Base-by-base conservation (phyloP, 2,888 invertebrate genomes). In the Idaea aversata region DNA sequence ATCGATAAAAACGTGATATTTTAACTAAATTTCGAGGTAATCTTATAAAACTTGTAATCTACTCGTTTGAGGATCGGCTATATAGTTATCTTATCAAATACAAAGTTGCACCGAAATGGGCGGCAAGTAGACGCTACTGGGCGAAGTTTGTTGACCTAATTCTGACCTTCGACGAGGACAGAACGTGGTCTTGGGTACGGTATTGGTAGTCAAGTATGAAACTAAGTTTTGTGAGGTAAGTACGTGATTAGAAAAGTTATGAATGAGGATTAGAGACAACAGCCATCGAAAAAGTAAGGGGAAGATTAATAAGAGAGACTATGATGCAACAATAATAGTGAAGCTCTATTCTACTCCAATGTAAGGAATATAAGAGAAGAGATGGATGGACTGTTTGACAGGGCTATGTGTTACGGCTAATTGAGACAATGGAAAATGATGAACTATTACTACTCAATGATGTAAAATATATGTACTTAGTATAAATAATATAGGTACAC, bases 131-230 rank as follows among this genome's bases (percentile, higher is more conserved):
- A 35, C 15, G 57, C 62, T 59, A 59, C 62, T 57, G 64, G 63
- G 63, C 57, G 61, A 62, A 63, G 75, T 72, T 72, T 73, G 70
- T 68, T 72, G 74, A 72, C 74, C 75, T 62, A 66, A 57, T 71
- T 73, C 66, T 69, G 73, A 74, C 75, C 76, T 75, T 76, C 47
- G 67, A 65, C 67, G 67, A 67, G 67, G 66, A 35, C 64, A 62
- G 1, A 35, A 63, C 63, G 66, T 57, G 63, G 47, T 47, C 47
- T 47, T 47, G 7, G 47, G 7, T 13, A 7, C 13, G 7, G 47
- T 47, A 13, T 10, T 47, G 47, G 13, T 13, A 6, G 47, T 47
- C 47, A 10, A 47, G 6, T 47, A 10, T 47, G 47, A 7, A 13
- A 1, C 47, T 47, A 47, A 10, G 7, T 13, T 47, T 47, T 47